phyloP scores from a whole-genome alignment of 64 coral and sea anemone species.

The Exaiptasia diaphana region DNA sequence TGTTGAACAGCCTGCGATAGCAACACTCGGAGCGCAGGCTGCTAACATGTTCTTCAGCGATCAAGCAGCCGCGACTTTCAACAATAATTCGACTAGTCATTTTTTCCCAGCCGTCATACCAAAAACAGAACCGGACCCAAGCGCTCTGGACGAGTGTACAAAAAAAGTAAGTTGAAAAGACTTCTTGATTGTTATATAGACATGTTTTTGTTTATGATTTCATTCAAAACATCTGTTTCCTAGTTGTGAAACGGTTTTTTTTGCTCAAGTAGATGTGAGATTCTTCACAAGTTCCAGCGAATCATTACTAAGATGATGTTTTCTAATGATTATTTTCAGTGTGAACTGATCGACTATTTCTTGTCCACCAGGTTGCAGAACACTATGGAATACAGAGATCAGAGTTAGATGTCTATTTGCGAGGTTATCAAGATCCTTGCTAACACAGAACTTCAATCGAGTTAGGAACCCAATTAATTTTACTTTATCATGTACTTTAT shows the following conservation, averaged over 20 bases:
- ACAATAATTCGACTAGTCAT: background rate
- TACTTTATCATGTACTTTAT: too few species aligned
- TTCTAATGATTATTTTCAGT: too few species aligned
- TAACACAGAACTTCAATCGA: too few species aligned
- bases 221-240: too few species aligned
- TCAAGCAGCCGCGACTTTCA: constrained; percentile 12
- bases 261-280: too few species aligned
- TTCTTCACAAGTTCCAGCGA: too few species aligned
- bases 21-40: background rate
- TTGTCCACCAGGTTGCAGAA: constrained; percentile 65
- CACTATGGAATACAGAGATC: constrained; percentile 91
- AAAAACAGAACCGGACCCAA: background rate
- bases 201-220: too few species aligned
- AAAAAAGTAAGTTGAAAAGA: background rate
- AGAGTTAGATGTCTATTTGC: constrained; percentile 80
- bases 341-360: too few species aligned
- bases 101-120: background rate
- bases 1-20: background rate
- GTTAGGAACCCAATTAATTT: too few species aligned
- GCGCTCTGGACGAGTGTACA: background rate
- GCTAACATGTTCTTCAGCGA: constrained; percentile 23
- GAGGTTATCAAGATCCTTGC: constrained; percentile 79
- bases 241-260: too few species aligned
- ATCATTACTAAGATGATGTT: too few species aligned
- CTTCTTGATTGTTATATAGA: too few species aligned